These are phyloP conservation scores for Drosophila ogumai DNA, from an alignment of 1,140 invertebrate genomes.

Conservation along the genomic window DNA sequence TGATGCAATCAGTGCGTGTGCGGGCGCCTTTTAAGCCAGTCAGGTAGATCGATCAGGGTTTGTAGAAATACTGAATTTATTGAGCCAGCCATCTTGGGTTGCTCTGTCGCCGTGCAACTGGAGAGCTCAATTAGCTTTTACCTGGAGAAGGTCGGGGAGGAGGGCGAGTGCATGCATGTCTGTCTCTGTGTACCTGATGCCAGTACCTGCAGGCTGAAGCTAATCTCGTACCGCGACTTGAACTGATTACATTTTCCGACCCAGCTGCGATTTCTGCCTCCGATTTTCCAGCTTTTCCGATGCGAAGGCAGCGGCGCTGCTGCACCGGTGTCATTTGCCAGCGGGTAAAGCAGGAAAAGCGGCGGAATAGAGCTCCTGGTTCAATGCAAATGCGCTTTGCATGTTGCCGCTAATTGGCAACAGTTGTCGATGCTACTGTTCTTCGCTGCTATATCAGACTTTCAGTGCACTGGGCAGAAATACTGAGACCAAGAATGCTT, in stretches of 20 bases:
- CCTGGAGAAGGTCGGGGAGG: constrained; percentile 2
- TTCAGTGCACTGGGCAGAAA: constrained; percentile 11
- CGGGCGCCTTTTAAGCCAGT: constrained; percentile 52
- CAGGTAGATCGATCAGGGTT: constrained; percentile 39
- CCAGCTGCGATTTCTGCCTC: constrained; percentile 18
- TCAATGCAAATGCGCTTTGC: constrained; percentile 79
- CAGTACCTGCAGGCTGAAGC: constrained; percentile 16
- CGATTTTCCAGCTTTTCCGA: constrained; percentile 20
- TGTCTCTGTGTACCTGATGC: constrained; percentile 5
- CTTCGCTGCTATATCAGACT: constrained; percentile 14
- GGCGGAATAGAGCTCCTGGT: constrained; percentile 22
- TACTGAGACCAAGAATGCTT: neutral
- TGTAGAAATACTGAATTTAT: constrained; percentile 46
- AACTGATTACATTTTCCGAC: constrained; percentile 43
- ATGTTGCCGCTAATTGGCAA: constrained; percentile 82
- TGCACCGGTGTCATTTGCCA: constrained; percentile 35
- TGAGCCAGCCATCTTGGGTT: constrained; percentile 23
- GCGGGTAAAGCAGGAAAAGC: constrained; percentile 9
- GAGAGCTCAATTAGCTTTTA: constrained; percentile 45
- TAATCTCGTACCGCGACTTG: constrained; percentile 39
- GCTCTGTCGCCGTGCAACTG: constrained; percentile 20
- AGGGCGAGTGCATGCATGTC: neutral
- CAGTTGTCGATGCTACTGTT: constrained; percentile 76
- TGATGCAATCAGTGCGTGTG: constrained; percentile 65
- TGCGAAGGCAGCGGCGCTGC: neutral